phyloP scores from a whole-genome alignment of 2,113 vertebrate species.

The Boleophthalmus pectinirostris region DNA sequence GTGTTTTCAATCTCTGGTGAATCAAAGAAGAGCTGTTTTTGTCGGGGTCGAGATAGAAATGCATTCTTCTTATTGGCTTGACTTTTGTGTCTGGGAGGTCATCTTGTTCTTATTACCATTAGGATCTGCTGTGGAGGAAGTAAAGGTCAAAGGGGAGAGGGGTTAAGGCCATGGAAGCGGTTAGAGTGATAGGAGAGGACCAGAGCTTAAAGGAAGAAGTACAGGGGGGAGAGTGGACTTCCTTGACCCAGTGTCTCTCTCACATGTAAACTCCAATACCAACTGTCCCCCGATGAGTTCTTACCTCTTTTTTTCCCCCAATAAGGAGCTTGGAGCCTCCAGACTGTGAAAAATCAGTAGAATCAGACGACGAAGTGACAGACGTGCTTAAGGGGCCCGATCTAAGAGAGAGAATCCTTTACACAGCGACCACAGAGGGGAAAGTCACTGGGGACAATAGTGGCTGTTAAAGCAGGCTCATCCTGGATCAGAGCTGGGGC shows the following conservation, averaged over 20 bases:
- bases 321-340: constrained; percentile 61
- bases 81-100: constrained; percentile 46
- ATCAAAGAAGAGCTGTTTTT: constrained; percentile 48
- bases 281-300: background rate
- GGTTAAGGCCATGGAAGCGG: constrained; percentile 41
- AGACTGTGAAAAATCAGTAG: constrained; percentile 85
- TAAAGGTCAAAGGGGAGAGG: constrained; percentile 41
- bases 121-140: constrained; percentile 37
- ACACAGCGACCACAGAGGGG: constrained; percentile 78
- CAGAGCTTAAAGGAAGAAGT: constrained; percentile 14
- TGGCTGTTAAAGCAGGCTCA: constrained; percentile 58
- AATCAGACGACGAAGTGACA: constrained; percentile 85
- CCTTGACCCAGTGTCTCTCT: constrained; percentile 37
- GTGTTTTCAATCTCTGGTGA: constrained; percentile 48
- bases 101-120: constrained; percentile 53
- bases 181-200: constrained; percentile 26
- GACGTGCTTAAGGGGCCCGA: constrained; percentile 79
- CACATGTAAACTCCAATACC: constrained; percentile 22
- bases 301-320: background rate
- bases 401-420: constrained; percentile 77
- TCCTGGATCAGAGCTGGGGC: constrained; percentile 62
- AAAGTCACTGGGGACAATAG: constrained; percentile 51
- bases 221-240: constrained; percentile 7
- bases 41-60: constrained; percentile 49
- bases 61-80: constrained; percentile 29